Evolutionary conservation across 1,140 invertebrate species (phyloP), one percentile per base, ranked within the genome.

Genomic region (Agrilus planipennis): DNA sequence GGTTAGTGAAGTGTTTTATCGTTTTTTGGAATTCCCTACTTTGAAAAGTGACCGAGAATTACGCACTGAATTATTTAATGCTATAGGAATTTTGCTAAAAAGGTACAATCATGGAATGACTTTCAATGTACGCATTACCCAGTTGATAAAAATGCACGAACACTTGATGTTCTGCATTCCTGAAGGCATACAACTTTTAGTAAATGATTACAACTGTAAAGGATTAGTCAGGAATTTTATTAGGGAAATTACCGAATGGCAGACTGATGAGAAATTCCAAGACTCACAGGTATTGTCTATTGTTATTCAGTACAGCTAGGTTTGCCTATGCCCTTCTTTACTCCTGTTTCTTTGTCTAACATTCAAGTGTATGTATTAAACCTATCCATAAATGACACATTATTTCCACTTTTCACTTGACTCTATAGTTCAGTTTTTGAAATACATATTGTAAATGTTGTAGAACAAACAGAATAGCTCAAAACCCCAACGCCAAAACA

Each of bases 121-220:
- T 12, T 76, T 73, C 54, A 63, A 70, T 19, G 57, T 75, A 14
- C 69, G 71, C 53, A 65, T 76, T 34, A 68, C 72, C 37, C 69
- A 74, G 58, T 53, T 83, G 14, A 60, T 85, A 3, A 79, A 81
- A 54, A 67, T 74, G 35, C 73, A 75, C 60, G 81, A 85, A 47
- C 68, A 74, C 53, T 57, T 81, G 19, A 71, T 71, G 2, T 52
- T 54, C 28, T 68, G 72, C 23, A 62, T 83, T 37, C 70, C 75
- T 0, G 58, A 71, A 44, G 74, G 73, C 10, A 66, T 82, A 2
- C 63, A 73, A 16, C 54, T 73, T 4, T 68, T 84, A 52, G 64
- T 75, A 3, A 62, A 62, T 27, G 62, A 71, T 38, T 74, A 67
- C 49, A 66, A 68, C 14, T 71, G 68, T 46, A 73, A 68, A 38